phyloP scores from a whole-genome alignment of 2,888 invertebrate species.

The Leptura quadrifasciata region DNA sequence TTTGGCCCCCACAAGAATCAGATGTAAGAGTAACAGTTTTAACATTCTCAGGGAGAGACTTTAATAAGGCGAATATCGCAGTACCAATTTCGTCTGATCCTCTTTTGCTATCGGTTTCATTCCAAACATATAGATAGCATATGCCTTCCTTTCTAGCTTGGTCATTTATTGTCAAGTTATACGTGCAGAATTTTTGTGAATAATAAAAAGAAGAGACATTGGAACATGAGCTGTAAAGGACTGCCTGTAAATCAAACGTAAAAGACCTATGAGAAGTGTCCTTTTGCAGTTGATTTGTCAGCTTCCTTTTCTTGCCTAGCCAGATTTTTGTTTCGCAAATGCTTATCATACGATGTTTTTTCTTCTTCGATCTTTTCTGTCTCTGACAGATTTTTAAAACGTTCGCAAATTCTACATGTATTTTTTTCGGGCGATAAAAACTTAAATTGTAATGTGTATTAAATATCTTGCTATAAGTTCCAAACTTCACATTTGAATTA shows the following conservation, averaged over 20 bases:
- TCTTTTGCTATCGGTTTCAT: too few species aligned
- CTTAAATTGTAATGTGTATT: conserved; percentile 1
- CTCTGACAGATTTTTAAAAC: neutral
- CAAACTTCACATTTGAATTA: neutral
- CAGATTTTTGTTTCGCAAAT: neutral
- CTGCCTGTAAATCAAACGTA: conserved; percentile 9
- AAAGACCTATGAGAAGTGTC: neutral
- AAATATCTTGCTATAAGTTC: too few species aligned
- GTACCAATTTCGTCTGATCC: neutral
- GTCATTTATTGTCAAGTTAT: neutral
- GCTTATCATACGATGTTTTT: neutral
- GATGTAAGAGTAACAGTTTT: neutral
- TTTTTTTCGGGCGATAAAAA: neutral
- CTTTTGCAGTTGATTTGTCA: neutral
- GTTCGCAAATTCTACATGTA: conserved; percentile 3
- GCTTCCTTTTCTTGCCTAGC: too few species aligned
- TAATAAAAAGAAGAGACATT: conserved; percentile 1
- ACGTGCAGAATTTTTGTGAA: conserved; percentile 4
- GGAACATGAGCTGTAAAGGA: neutral
- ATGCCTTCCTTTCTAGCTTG: neutral
- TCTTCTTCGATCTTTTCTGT: neutral
- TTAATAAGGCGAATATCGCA: neutral
- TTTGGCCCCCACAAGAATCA: conserved; percentile 5
- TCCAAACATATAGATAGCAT: too few species aligned
- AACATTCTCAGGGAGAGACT: neutral